A percentile compares a stretch with the other conserved stretches of the same genome.
These are phyloP conservation scores for Nanorana parkeri DNA, from an alignment of 2,113 vertebrate genomes.

Conservation along the genomic window DNA sequence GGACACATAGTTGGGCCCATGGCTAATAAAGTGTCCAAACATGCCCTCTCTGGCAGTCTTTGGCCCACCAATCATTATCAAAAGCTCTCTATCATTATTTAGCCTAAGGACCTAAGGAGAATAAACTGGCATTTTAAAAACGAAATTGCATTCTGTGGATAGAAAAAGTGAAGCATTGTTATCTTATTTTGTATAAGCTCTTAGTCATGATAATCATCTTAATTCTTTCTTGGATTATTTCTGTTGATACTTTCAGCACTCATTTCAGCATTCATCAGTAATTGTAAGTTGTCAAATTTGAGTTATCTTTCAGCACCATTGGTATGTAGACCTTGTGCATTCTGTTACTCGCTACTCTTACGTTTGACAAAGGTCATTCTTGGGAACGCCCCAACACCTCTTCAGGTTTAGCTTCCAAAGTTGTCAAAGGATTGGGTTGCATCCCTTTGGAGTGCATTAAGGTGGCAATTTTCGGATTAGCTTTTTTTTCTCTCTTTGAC, in stretches of 20 bases:
- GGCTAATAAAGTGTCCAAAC: too few species aligned
- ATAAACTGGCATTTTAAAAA: too few species aligned
- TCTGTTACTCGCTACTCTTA: slow-evolving; percentile 71
- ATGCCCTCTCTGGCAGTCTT: too few species aligned
- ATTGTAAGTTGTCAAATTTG: slow-evolving; percentile 17
- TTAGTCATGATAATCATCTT: not conserved
- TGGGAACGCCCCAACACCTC: slow-evolving; percentile 60
- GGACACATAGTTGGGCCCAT: too few species aligned
- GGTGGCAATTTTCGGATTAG: slow-evolving; percentile 67
- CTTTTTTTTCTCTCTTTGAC: slow-evolving; percentile 68
- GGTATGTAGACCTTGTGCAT: slow-evolving; percentile 44
- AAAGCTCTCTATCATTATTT: too few species aligned
- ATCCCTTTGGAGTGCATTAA: slow-evolving; percentile 67
- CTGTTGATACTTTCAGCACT: not conserved
- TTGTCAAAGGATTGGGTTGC: slow-evolving; percentile 63
- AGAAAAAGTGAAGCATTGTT: too few species aligned
- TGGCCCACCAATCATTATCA: too few species aligned
- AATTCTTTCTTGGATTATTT: not conserved
- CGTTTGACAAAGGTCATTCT: slow-evolving; percentile 68
- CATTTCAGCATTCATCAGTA: not conserved
- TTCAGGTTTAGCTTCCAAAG: slow-evolving; percentile 67
- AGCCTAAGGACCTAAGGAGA: too few species aligned
- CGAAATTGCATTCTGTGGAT: too few species aligned
- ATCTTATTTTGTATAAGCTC: too few species aligned
- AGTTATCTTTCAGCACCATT: not conserved